Conservation (phyloP, 2,113 vertebrate genomes). For the Peromyscus polionotus region DNA sequence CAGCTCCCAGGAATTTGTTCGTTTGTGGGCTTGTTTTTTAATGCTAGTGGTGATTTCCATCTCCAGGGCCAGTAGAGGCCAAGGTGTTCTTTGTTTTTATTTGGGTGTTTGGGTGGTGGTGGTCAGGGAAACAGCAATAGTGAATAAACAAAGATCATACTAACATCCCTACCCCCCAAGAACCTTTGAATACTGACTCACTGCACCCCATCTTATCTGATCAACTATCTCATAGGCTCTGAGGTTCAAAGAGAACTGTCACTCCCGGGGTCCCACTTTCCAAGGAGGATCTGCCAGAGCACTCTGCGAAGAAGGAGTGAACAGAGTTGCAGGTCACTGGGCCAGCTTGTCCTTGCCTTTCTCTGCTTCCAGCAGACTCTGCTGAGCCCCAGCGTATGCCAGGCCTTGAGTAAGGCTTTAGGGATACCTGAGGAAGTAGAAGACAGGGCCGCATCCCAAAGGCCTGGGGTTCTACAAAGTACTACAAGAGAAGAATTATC, state of each 20-base stretch:
- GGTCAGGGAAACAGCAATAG: neutral
- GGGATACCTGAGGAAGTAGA: neutral
- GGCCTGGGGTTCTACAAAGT: neutral
- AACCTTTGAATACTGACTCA: neutral
- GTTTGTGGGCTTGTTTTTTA: neutral
- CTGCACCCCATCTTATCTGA: neutral
- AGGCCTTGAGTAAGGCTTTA: neutral
- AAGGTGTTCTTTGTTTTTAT: neutral
- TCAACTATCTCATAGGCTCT: neutral
- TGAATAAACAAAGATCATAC: neutral
- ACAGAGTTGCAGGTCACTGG: neutral
- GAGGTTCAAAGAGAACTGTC: neutral
- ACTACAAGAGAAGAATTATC: neutral
- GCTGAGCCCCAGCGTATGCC: neutral
- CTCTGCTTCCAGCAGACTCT: neutral
- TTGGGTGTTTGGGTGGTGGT: neutral
- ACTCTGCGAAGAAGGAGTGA: neutral
- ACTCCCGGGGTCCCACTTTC: neutral
- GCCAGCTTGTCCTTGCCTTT: neutral
- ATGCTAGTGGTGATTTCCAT: neutral
- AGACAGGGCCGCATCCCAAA: neutral
- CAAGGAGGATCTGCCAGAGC: neutral
- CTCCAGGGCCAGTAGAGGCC: neutral
- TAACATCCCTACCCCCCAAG: neutral
- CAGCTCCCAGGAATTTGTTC: neutral